Evolutionary conservation across 2,113 vertebrate genomes (phyloP).

Genomic region (Falcunculus frontatus): DNA sequence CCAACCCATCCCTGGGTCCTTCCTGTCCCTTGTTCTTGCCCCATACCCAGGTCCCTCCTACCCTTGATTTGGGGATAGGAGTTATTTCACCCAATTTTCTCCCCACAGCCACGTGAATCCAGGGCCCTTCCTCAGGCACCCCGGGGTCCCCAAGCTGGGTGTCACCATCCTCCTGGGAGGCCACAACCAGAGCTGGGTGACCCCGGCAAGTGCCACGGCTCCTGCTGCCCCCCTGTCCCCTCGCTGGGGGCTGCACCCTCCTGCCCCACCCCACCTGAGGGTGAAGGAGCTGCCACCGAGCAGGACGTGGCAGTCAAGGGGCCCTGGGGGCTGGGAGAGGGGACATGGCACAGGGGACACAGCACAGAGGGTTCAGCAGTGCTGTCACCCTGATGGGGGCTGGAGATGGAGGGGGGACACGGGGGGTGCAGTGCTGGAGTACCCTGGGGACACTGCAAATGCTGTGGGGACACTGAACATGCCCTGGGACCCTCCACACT

Average conservation of each 20-base stretch:
- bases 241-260: neutral
- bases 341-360: neutral
- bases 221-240: neutral
- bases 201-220: neutral
- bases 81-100: neutral
- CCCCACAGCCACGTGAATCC: neutral
- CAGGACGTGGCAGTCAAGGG: neutral
- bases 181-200: neutral
- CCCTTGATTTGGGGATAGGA: neutral
- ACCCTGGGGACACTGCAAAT: neutral
- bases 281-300: neutral
- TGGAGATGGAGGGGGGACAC: neutral
- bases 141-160: neutral
- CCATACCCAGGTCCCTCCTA: neutral
- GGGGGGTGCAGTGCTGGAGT: neutral
- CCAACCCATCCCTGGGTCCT: rapidly evolving
- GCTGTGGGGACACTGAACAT: neutral
- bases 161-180: neutral
- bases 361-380: neutral
- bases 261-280: neutral
- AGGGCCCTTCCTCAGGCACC: neutral
- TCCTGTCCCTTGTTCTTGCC: neutral
- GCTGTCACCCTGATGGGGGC: neutral
- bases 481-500: neutral
- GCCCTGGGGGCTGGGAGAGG: neutral